A percentile compares a stretch with the other conserved stretches of the same genome.
Evolutionary conservation across 2,113 vertebrate species (phyloP).

Genomic region (Toxotes chatareus): DNA sequence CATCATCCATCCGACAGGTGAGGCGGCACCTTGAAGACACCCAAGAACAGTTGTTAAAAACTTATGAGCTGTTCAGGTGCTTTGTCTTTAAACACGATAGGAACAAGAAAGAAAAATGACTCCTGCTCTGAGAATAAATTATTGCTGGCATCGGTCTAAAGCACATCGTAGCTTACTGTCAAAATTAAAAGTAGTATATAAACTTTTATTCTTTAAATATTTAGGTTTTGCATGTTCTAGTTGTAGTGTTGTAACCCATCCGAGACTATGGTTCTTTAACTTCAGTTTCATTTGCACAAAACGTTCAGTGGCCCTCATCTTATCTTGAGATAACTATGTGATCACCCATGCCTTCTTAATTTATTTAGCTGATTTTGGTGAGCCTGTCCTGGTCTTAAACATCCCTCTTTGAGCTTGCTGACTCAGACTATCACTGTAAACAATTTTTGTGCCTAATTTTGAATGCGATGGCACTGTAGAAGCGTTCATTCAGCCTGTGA

Average conservation of each 20-base stretch:
- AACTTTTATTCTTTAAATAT: constrained; percentile 5
- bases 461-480: background rate
- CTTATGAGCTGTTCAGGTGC: constrained; percentile 44
- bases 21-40: constrained; percentile 48
- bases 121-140: background rate
- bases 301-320: background rate
- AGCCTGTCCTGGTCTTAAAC: background rate
- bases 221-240: background rate
- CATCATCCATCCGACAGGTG: constrained; percentile 47
- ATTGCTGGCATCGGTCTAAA: background rate
- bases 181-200: background rate
- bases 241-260: background rate
- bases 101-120: background rate
- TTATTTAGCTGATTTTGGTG: background rate
- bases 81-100: background rate
- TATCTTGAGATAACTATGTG: background rate
- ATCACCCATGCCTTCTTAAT: background rate
- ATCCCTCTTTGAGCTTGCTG: background rate
- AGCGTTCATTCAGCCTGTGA: background rate
- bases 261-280: background rate
- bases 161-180: background rate
- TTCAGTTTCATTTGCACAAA: background rate
- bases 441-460: background rate
- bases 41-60: constrained; percentile 50
- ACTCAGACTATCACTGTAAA: background rate